Evolutionary conservation across 2,888 invertebrate genomes (phyloP).

Genomic region (Hydropsyche betteni): DNA sequence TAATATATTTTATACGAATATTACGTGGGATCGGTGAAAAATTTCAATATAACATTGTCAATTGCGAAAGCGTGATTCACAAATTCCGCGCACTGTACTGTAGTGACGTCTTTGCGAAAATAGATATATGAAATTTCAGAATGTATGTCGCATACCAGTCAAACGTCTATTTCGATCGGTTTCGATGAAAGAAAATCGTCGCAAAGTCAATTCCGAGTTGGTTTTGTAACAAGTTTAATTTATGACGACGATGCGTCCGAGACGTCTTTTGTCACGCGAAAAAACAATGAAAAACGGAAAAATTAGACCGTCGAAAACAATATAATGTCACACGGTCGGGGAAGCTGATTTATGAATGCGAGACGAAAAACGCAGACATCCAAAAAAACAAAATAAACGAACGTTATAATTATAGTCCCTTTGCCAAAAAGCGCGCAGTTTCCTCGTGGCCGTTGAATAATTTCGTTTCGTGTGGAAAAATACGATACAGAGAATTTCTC

Average conservation of each 20-base stretch:
- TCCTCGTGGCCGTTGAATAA: no score
- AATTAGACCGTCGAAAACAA: background rate
- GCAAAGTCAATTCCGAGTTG: background rate
- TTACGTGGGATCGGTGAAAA: no score
- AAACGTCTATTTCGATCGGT: background rate
- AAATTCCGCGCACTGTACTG: no score
- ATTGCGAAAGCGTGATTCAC: no score
- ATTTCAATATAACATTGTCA: no score
- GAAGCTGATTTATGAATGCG: slow-evolving; percentile 13
- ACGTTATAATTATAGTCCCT: background rate
- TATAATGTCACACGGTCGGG: background rate
- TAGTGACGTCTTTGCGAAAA: no score
- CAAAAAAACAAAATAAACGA: background rate
- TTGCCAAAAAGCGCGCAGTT: background rate
- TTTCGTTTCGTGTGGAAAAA: no score
- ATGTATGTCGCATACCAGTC: no score
- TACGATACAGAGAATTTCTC: no score
- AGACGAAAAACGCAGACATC: slow-evolving; percentile 17
- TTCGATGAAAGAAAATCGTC: slow-evolving; percentile 17
- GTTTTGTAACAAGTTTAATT: slow-evolving; percentile 21
- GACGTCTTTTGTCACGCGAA: background rate
- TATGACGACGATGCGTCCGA: background rate
- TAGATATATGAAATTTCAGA: no score
- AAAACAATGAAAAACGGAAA: background rate
- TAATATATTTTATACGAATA: no score